Conservation (phyloP, 1,140 invertebrate species). For the Oncopeltus fasciatus region DNA sequence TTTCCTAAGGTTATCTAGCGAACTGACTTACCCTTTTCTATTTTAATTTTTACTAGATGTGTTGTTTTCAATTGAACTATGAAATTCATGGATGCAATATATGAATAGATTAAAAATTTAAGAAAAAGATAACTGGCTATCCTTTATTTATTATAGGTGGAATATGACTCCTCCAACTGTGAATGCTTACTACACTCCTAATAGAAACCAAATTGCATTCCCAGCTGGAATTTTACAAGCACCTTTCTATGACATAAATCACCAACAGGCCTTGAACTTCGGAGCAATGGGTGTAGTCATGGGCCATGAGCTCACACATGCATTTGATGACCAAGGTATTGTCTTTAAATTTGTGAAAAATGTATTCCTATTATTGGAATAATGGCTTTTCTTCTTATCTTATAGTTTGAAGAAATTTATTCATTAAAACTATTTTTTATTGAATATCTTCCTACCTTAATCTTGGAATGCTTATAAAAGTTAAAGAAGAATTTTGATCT, state of each 20-base stretch:
- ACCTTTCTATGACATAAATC: conserved; percentile 82
- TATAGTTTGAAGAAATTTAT: background rate
- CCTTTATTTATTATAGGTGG: no score
- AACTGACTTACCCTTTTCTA: no score
- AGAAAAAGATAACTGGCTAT: no score
- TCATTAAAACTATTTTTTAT: background rate
- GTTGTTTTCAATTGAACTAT: no score
- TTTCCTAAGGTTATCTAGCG: no score
- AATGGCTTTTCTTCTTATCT: background rate
- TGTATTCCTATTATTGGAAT: background rate
- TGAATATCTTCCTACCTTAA: no score
- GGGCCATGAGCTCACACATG: conserved; percentile 88
- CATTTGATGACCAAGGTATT: conserved; percentile 85
- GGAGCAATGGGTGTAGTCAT: conserved; percentile 93
- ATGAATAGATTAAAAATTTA: no score
- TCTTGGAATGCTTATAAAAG: no score
- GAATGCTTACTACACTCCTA: conserved; percentile 96
- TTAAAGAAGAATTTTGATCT: no score
- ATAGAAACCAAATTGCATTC: conserved; percentile 94
- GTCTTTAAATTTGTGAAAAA: background rate
- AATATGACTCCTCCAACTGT: conserved; percentile 92
- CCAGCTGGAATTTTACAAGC: conserved; percentile 89
- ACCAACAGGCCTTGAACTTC: conserved; percentile 82
- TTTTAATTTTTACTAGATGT: no score
- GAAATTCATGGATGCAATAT: no score